A percentile compares a stretch with the other conserved stretches of the same genome.
phyloP scores from a whole-genome alignment of 2,113 vertebrate genomes.

The Poicephalus gulielmi region DNA sequence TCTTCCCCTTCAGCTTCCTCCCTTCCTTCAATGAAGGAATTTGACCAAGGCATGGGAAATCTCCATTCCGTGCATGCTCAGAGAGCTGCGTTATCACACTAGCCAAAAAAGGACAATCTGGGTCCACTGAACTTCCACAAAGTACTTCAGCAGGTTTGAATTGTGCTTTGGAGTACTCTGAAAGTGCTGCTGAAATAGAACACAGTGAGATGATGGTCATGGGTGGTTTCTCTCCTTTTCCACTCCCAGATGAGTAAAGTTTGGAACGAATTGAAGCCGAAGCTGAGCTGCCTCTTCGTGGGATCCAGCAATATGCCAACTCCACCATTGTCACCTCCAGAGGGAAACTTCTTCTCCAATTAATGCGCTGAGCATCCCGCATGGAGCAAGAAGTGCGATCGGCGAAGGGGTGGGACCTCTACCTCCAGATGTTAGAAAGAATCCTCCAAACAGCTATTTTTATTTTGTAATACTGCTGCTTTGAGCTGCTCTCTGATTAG shows the following conservation, averaged over 20 bases:
- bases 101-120: background rate
- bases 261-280: constrained; percentile 93
- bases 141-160: background rate
- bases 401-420: constrained; percentile 17
- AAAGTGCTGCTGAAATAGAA: background rate
- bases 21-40: background rate
- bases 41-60: background rate
- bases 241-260: constrained; percentile 90
- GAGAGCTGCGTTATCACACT: background rate
- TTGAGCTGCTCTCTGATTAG: constrained; percentile 40
- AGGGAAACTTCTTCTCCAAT: constrained; percentile 71
- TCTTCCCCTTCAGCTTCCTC: background rate
- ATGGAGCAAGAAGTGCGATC: constrained; percentile 34
- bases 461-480: constrained; percentile 28
- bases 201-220: background rate
- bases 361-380: constrained; percentile 37
- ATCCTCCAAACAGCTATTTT: constrained; percentile 52
- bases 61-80: background rate
- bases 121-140: background rate
- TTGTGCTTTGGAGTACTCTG: background rate
- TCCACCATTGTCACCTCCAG: constrained; percentile 71
- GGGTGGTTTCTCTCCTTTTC: background rate
- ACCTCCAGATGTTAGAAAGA: constrained; percentile 48
- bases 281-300: constrained; percentile 87
- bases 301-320: constrained; percentile 74